Percentiles rank a stretch among this genome's conserved stretches.
phyloP scores from a whole-genome alignment of 2,113 vertebrate species.

The Dasypus novemcinctus region DNA sequence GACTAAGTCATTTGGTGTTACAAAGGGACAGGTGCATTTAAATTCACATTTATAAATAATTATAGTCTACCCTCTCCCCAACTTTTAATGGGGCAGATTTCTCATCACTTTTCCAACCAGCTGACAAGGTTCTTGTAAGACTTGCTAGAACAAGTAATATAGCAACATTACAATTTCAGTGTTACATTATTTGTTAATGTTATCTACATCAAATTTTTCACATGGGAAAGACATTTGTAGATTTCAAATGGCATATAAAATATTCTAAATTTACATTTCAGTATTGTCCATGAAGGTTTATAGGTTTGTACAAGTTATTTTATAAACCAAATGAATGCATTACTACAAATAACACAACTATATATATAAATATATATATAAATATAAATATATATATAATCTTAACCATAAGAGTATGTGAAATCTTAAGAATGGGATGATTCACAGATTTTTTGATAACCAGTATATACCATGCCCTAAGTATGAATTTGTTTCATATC shows the following conservation, averaged over 20 bases:
- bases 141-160: neutral
- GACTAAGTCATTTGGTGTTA: neutral
- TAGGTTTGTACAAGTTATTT: neutral
- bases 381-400: neutral
- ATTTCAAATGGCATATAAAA: neutral
- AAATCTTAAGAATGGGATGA: neutral
- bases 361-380: no score
- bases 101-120: neutral
- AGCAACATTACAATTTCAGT: neutral
- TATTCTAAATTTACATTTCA: neutral
- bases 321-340: neutral
- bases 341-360: neutral
- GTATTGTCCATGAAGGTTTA: neutral
- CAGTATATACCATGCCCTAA: neutral
- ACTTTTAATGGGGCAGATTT: neutral
- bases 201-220: neutral
- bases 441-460: neutral
- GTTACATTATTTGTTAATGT: neutral
- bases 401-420: neutral
- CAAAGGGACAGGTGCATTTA: neutral
- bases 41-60: neutral
- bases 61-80: neutral
- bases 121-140: neutral
- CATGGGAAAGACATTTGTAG: neutral
- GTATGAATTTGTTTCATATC: neutral